Evolutionary conservation across 2,888 invertebrate species (phyloP), one percentile per base, ranked within the genome.

Genomic region (Zygaena filipendulae): DNA sequence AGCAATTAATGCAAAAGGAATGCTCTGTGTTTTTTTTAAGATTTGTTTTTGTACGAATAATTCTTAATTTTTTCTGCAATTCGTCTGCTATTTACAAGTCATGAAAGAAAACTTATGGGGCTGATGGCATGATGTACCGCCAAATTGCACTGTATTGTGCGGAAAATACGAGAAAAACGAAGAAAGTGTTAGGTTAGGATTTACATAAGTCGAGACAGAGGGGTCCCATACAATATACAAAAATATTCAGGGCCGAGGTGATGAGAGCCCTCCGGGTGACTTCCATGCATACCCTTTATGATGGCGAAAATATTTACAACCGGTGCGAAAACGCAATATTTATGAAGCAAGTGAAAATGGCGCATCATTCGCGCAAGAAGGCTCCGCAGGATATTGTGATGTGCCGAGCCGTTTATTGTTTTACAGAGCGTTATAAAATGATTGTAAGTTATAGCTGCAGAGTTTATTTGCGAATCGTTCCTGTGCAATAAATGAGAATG

Each of bases 151-250:
- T 51, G 64, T 63, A 77, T 77, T 77, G 75, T 74, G 66, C 55
- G 59, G 52, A 66, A 74, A 74, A 74, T 59, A 68, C 59, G 71
- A 66, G 68, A 74, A 77, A 79, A 72, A 71, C 67, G 70, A 45
- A 49, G 62, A 69, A 72, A 77, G 72, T 77, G 75, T 79, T 70
- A 63, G 72, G 66, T 61, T 61, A 59, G 45, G 49, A 77, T 79
- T 79, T 72, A 72, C 77, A 79, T 77, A 77, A 77, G 68, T 74
- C 64, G 75, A 70, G 74, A 70, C 75, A 75, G 72, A 75, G 67
- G 69, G 74, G 66, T 59, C 53, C 45, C 48, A 47, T 49, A 53
- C 61, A 68, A 59, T 58, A 59, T 64, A 60, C 56, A 55, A 70
- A 75, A 68, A 75, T 77, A 77, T 77, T 75, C 74, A 74, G 72